These are phyloP conservation scores for Crossocerus cetratus DNA, from an alignment of 2,888 invertebrate genomes.

Conservation along the genomic window DNA sequence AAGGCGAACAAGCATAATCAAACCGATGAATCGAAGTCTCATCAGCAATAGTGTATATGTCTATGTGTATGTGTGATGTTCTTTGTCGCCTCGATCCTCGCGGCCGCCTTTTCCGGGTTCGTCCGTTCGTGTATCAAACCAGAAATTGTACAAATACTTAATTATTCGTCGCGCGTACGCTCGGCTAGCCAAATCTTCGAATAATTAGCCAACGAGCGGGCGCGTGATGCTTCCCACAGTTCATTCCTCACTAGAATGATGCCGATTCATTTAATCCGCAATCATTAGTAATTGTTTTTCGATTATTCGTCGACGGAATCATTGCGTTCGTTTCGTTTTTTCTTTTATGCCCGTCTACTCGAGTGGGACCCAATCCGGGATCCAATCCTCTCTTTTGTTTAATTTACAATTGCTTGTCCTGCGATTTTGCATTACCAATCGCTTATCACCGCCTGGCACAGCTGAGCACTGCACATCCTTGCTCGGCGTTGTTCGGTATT, in stretches of 20 bases:
- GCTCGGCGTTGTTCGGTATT: conserved; percentile 23
- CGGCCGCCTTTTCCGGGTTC: too few relatives aligned
- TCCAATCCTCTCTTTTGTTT: neutral
- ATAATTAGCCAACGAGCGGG: neutral
- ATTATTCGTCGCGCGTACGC: neutral
- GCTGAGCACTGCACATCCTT: neutral
- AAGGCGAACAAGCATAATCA: too few relatives aligned
- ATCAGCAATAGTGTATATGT: too few relatives aligned
- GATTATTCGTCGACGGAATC: neutral
- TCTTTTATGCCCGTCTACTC: too few relatives aligned
- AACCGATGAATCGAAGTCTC: too few relatives aligned
- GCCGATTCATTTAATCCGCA: neutral
- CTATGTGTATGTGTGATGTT: too few relatives aligned
- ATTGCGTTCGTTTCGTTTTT: too few relatives aligned
- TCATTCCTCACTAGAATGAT: neutral
- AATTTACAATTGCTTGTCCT: neutral
- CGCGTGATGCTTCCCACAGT: neutral
- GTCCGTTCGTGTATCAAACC: neutral
- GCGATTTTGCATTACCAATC: too few relatives aligned
- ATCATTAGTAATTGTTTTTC: neutral
- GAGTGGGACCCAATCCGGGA: too few relatives aligned
- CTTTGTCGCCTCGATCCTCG: too few relatives aligned
- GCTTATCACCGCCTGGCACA: too few relatives aligned
- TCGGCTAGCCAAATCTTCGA: neutral
- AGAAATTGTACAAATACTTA: conserved; percentile 4